phyloP scores from a whole-genome alignment of 2,797 vertebrate genomes.

The Rachycentron canadum region DNA sequence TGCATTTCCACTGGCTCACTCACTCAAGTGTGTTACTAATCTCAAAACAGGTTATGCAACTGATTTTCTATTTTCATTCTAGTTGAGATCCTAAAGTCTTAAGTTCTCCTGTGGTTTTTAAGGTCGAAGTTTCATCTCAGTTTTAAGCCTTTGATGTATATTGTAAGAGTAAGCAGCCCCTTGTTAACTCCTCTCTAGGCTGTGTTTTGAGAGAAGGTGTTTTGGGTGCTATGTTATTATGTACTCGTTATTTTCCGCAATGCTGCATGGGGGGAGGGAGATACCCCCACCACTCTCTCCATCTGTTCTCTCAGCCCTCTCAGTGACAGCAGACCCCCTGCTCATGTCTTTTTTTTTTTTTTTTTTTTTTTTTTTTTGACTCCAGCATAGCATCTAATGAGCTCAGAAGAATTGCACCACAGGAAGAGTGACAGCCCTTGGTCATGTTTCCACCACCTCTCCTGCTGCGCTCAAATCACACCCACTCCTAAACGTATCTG shows the following conservation, averaged over 20 bases:
- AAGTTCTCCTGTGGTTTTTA: constrained; percentile 49
- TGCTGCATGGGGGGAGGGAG: constrained; percentile 29
- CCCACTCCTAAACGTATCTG: constrained; percentile 60
- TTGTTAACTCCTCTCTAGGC: constrained; percentile 63
- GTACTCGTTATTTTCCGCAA: constrained; percentile 67
- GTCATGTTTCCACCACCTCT: constrained; percentile 67
- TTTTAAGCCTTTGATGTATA: constrained; percentile 75
- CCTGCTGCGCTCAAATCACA: constrained; percentile 64
- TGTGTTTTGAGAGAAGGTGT: constrained; percentile 54
- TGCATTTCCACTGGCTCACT: constrained; percentile 15
- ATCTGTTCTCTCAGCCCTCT: constrained; percentile 34
- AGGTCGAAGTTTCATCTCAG: constrained; percentile 55
- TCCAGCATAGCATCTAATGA: constrained; percentile 76
- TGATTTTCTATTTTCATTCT: constrained; percentile 52
- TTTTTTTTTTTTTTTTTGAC: constrained; percentile 56
- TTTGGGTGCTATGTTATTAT: constrained; percentile 61
- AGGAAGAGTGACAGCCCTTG: constrained; percentile 74
- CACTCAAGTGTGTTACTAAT: constrained; percentile 21
- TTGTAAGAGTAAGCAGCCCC: constrained; percentile 71
- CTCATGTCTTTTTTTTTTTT: constrained; percentile 27
- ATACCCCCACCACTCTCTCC: not conserved
- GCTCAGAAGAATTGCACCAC: constrained; percentile 75
- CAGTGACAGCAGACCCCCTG: constrained; percentile 68
- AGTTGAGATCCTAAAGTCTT: constrained; percentile 34
- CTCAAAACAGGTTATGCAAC: constrained; percentile 40